Conservation (phyloP, 2,797 vertebrate genomes). For the Chaetophractus vellerosus region DNA sequence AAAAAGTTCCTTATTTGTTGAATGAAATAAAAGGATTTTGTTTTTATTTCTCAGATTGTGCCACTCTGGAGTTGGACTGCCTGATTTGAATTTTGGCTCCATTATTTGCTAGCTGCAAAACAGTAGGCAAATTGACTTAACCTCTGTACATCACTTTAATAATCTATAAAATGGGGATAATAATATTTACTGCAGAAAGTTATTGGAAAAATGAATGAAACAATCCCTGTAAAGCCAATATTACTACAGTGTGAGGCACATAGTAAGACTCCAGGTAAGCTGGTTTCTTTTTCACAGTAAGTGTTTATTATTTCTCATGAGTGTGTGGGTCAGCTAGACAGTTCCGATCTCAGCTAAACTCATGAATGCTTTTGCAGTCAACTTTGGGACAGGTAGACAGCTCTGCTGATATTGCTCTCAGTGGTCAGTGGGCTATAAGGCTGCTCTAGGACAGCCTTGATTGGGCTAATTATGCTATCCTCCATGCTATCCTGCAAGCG, state of each 20-base stretch:
- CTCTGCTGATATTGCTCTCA: neutral
- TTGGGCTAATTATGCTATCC: neutral
- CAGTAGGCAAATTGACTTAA: slow-evolving; percentile 15
- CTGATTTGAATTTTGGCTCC: slow-evolving; percentile 40
- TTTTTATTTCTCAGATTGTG: neutral
- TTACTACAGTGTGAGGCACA: slow-evolving; percentile 40
- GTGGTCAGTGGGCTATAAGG: neutral
- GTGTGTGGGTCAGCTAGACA: neutral
- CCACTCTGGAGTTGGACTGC: neutral
- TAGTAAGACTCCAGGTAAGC: neutral
- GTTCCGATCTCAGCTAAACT: neutral
- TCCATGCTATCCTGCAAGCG: neutral
- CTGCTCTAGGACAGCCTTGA: slow-evolving; percentile 4
- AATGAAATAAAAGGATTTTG: slow-evolving; percentile 44
- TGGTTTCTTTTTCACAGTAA: slow-evolving; percentile 1
- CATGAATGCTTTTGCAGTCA: slow-evolving; percentile 20
- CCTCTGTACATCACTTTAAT: slow-evolving; percentile 7
- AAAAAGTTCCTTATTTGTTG: slow-evolving; percentile 52
- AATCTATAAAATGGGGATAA: neutral
- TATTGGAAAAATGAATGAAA: slow-evolving; percentile 59
- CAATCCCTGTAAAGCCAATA: slow-evolving; percentile 13
- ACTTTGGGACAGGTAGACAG: neutral
- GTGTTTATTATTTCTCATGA: slow-evolving; percentile 16
- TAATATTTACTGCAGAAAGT: slow-evolving; percentile 52
- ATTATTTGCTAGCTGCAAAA: slow-evolving; percentile 30